Evolutionary conservation across 2,797 vertebrate species (phyloP).

Genomic region (Holocentrus rufus): DNA sequence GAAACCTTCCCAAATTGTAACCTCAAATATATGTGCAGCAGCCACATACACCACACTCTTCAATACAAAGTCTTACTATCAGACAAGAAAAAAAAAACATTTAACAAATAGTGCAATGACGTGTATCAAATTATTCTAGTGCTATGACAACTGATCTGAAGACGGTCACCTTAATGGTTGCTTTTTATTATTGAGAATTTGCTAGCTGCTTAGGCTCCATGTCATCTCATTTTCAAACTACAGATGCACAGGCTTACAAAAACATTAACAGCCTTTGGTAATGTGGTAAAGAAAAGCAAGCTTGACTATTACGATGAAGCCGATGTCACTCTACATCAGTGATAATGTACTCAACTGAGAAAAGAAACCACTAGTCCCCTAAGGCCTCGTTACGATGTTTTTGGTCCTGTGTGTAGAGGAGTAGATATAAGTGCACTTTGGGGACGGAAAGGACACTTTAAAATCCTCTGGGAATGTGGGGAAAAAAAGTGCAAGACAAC

Average conservation of each 20-base stretch:
- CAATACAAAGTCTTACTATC: slow-evolving; percentile 1
- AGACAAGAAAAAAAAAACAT: slow-evolving; percentile 3
- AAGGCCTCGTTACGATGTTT: slow-evolving; percentile 45
- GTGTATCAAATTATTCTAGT: neutral
- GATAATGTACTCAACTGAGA: neutral
- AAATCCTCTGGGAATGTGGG: slow-evolving; percentile 32
- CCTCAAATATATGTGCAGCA: neutral
- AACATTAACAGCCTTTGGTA: neutral
- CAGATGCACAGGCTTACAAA: neutral
- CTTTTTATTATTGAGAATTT: neutral
- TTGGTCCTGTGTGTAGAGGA: slow-evolving; percentile 58
- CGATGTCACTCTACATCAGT: slow-evolving; percentile 2
- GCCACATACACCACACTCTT: slow-evolving; percentile 1
- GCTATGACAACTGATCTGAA: neutral
- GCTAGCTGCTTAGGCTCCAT: slow-evolving; percentile 13
- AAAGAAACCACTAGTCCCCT: slow-evolving; percentile 23
- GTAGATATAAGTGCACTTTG: slow-evolving; percentile 75
- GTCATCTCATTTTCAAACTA: slow-evolving; percentile 3
- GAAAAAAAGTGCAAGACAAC: slow-evolving; percentile 7
- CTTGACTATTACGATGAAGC: neutral
- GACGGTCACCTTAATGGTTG: neutral
- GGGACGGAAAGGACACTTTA: slow-evolving; percentile 70
- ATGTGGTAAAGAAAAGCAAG: neutral
- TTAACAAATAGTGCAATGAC: slow-evolving; percentile 39
- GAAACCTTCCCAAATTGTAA: neutral